Evolutionary conservation across 2,797 vertebrate species (phyloP), one percentile per base, ranked within the genome.

Genomic region (Melanotaenia boesemani): DNA sequence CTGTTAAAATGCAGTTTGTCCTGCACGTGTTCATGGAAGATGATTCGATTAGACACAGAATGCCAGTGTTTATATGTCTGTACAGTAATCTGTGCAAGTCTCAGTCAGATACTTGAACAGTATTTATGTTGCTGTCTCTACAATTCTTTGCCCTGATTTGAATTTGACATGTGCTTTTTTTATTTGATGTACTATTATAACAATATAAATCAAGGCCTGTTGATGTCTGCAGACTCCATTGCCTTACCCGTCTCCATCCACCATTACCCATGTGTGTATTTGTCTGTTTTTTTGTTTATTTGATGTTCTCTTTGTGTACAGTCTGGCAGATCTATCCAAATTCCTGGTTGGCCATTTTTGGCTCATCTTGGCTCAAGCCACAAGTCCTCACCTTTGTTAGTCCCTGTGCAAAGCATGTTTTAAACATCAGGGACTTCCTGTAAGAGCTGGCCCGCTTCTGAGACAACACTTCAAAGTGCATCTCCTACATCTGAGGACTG

Each of bases 401-500:
- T 93, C 85, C 83, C 93, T 79, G 85, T 83, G 87, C 85, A 81
- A 71, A 74, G 80, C 80, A 94, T 96, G 92, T 93, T 94, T 96
- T 89, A 95, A 94, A 95, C 93, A 96, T 95, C 91, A 95, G 92
- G 92, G 90, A 94, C 92, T 93, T 94, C 93, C 93, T 94, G 92
- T 94, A 95, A 95, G 93, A 94, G 92, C 90, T 91, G 91, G 91
- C 81, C 91, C 85, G 92, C 94, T 95, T 96, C 94, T 94, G 93
- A 96, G 94, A 93, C 93, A 92, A 95, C 95, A 97, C 96, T 97
- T 98, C 97, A 98, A 98, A 98, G 97, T 94, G 92, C 91, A 93
- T 89, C 95, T 92, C 93, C 93, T 94, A 95, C 95, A 95, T 98
- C 97, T 97, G 95, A 97, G 94, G 94, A 91, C 95, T 97, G 94